Base-by-base conservation (phyloP, 2,113 vertebrate genomes). In the Condylura cristata region DNA sequence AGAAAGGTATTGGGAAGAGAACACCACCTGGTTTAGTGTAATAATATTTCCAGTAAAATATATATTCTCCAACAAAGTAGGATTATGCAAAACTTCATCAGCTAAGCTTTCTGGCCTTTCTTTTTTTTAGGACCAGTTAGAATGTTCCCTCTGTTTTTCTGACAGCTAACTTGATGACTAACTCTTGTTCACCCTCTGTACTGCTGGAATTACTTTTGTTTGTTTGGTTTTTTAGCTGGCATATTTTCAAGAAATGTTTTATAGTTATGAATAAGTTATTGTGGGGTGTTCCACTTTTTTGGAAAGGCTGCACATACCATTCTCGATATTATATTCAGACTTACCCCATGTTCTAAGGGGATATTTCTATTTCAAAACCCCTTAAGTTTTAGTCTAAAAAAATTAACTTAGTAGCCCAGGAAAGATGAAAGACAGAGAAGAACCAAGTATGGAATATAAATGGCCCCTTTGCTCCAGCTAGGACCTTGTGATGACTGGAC, bases 331-430 rank as follows among this genome's bases (percentile, higher is more conserved):
- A 12, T 68, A 51, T 16, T 66, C 24, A 30, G 37, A 7, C 26
- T 68, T 85, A 76, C 80, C 6, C 37, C 8, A 74, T 26, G 20
- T 63, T 48, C 6, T 37, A 46, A 44, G 13, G 6, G 78, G 13
- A 18, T 83, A 34, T 20, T 56, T 74, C 88, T 13, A 6, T 58
- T 66, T 74, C 28, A 92, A 79, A 86, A 71, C 5, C 12, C 14
- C 26, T 71, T 86, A 37, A 39, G 34, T 66, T 85, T 86, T n/a
- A 72, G n/a, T 88, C 39, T 96, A 66, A 88, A 91, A 88, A 91
- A 70, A 24, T 63, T 90, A 94, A 72, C 51, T 94, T 68, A 70
- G 81, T 32, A 20, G 56, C 68, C 65, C 17, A 75, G 3, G 6
- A 74, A 84, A 87, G 13, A 86, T 71, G 34, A 83, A 91, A 39